phyloP scores from a whole-genome alignment of 2,888 invertebrate species.

The Lepidochrysops patricia region DNA sequence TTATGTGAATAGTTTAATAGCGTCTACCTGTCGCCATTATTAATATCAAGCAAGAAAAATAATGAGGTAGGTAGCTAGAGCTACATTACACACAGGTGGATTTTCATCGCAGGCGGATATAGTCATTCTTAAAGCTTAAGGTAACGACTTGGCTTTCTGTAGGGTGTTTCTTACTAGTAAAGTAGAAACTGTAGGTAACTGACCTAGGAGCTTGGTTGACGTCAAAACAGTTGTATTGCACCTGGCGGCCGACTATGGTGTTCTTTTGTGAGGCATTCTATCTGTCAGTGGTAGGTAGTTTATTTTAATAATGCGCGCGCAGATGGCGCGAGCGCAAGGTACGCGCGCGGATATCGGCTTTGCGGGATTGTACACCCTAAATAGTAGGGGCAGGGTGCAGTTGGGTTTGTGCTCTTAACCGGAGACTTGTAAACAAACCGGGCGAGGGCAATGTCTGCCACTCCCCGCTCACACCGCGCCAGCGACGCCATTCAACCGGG shows the following conservation, averaged over 20 bases:
- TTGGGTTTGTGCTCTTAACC: conserved; percentile 35
- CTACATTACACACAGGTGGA: too few relatives aligned
- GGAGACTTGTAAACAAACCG: conserved; percentile 69
- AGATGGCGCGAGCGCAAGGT: conserved; percentile 60
- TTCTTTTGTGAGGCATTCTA: conserved; percentile 47
- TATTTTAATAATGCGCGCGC: conserved; percentile 65
- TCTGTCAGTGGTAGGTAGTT: conserved; percentile 60
- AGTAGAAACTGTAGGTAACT: too few relatives aligned
- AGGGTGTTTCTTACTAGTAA: conserved; percentile 38
- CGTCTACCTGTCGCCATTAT: too few relatives aligned
- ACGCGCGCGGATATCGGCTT: conserved; percentile 21
- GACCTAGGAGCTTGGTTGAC: conserved; percentile 56
- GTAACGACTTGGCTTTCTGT: conserved; percentile 35
- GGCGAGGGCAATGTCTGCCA: conserved; percentile 68
- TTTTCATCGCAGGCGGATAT: neutral
- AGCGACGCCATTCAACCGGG: conserved; percentile 71
- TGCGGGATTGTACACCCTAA: conserved; percentile 49
- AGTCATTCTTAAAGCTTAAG: neutral
- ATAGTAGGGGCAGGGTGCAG: conserved; percentile 44
- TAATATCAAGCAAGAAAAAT: too few relatives aligned
- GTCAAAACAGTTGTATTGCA: conserved; percentile 43
- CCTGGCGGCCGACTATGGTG: conserved; percentile 42
- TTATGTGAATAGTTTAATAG: too few relatives aligned
- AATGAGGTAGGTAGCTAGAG: too few relatives aligned
- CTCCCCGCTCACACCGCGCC: conserved; percentile 57